Base-by-base conservation (phyloP, 53 echinoderm and acorn worm genomes). In the Astropecten irregularis region DNA sequence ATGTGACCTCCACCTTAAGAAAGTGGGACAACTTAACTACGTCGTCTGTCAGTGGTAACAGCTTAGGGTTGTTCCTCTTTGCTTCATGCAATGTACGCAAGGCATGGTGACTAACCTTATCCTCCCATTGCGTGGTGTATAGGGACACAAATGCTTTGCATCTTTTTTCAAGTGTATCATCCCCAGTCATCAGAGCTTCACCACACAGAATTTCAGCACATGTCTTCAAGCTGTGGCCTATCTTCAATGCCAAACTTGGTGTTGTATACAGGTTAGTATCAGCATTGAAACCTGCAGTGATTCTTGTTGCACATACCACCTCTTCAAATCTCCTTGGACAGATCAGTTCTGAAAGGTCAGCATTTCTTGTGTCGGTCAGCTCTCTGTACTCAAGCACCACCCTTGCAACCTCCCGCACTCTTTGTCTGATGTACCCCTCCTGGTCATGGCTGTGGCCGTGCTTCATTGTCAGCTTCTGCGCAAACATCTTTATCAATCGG, bases 11-110 rank as follows among this genome's bases (percentile, higher is more conserved):
- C 16, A 29, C 47, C 48, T 90, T 57, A 37, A 90, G 72, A 35
- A 77, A 82, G 15, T 51, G 69, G 15, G 67, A 71, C 23, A 92
- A 65, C 46, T 60, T 72, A 15, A 82, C 65, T 7, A 87, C 77
- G 74, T 91, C 91, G 33, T 87, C 84, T 29, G 87, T 83, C 48
- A 87, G 40, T 21, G 87, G 91, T 33, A 91, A 49, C 15, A 91
- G 31, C 22, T 83, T 91, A 15, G 69, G 77, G 40, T 84, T 84
- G 40, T 89, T 89, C 16, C 84, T 49, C 49, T 84, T 89, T 2
- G 64, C 79, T 42, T 89, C 85, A 2, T 68, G 31, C 19, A 91
- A 65, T 13, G 63, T 92, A n/a, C 92, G 77, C 31, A 68, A 65
- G 28, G 85, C 88, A 53, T 92, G 92, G 31, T 79, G 63, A 33